A percentile compares a stretch with the other conserved stretches of the same genome.
phyloP scores from a whole-genome alignment of 2,888 invertebrate species.

The Allacma fusca region DNA sequence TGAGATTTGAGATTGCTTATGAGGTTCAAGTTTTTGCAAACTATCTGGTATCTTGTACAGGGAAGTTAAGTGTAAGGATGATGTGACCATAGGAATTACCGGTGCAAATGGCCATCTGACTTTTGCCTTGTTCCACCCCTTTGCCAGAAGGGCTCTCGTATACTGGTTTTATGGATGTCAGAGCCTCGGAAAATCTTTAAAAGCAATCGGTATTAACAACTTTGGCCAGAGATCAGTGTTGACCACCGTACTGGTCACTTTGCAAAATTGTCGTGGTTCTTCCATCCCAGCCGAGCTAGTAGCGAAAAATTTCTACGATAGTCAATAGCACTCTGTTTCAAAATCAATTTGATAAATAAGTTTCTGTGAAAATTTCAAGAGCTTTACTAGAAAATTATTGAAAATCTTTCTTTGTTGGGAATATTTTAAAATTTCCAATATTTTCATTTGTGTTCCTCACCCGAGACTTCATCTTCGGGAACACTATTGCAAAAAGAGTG shows the following conservation, averaged over 20 bases:
- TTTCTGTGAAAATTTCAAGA: no score
- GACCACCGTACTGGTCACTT: constrained; percentile 32
- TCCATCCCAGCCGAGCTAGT: neutral
- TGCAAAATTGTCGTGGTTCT: neutral
- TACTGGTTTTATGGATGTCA: constrained; percentile 46
- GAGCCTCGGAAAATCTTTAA: constrained; percentile 47
- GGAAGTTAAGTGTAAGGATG: constrained; percentile 9
- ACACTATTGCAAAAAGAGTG: no score
- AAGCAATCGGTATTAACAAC: constrained; percentile 43
- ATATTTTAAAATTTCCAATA: neutral
- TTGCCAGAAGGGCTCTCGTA: constrained; percentile 39
- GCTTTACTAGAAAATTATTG: neutral
- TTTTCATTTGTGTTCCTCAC: neutral
- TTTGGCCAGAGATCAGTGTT: constrained; percentile 38
- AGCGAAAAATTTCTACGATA: no score
- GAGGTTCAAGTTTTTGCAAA: constrained; percentile 26
- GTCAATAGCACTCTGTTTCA: no score
- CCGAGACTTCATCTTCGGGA: no score
- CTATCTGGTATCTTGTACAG: constrained; percentile 9
- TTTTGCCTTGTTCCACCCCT: constrained; percentile 43
- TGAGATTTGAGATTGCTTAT: neutral
- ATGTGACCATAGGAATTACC: constrained; percentile 38
- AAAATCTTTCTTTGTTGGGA: neutral
- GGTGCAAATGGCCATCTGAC: constrained; percentile 44
- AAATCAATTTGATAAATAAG: no score